Base-by-base conservation (phyloP, 2,113 vertebrate genomes). In the Charina bottae region DNA sequence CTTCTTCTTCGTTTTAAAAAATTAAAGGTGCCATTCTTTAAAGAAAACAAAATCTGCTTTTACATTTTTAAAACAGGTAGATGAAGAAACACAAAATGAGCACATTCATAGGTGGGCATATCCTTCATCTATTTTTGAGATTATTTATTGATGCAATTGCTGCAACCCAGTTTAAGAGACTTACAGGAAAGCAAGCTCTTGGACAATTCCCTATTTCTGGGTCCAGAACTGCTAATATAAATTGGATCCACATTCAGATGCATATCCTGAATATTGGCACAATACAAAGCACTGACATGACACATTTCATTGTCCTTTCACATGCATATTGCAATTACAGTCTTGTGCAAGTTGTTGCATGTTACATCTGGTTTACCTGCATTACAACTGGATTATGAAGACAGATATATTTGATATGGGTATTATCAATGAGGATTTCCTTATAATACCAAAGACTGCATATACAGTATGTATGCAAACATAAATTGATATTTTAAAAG, bases 41-140 rank as follows among this genome's bases (percentile, higher is more conserved):
- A 54, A 87, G 55, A 55, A 93, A 88, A 3, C 86, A 89, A 17
- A 15, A 87, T 53, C 92, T 56, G 55, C 37, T 78, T 87, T 72
- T 59, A 6, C 33, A 19, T n/a, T 89, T n/a, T 28, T 85, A 95
- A 94, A 83, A 64, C 7, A n/a, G 0, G 0, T 55, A 56, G 72
- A 68, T 19, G 8, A 58, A 26, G 37, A 58, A 58, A 4, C 55
- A 64, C 64, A 91, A 42, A 64, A 49, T 15, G 9, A 53, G n/a
- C 54, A 37, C 26, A 83, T 87, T 33, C 53, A 49, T 0, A 42
- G 85, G 12, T 90, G 1, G 83, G 87, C 3, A 37, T 23, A 1
- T 19, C 78, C 17, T 0, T 62, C 7, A 84, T 1, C 21, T 53
- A 93, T 53, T 17, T 83, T 54, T 92, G 24, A 92, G 33, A 86